Conservation (phyloP, 2,888 invertebrate genomes). For the Pammene fasciana region DNA sequence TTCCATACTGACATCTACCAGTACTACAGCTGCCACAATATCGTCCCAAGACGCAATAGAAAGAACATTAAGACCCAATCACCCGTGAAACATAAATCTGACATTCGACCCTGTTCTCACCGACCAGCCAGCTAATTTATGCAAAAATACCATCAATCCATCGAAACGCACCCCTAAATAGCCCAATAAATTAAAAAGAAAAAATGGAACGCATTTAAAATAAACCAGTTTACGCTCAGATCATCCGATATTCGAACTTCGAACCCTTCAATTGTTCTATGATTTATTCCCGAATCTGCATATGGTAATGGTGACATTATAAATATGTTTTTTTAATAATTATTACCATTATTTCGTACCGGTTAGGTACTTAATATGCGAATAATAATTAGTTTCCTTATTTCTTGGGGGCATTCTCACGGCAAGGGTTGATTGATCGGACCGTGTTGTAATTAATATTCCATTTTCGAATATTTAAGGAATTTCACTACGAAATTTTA, state of each 20-base stretch:
- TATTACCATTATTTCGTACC: slow-evolving; percentile 63
- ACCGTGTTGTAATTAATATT: slow-evolving; percentile 43
- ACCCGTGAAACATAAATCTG: slow-evolving; percentile 39
- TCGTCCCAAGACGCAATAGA: slow-evolving; percentile 24
- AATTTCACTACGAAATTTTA: slow-evolving; percentile 27
- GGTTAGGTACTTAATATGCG: slow-evolving; percentile 74
- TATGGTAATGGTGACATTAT: slow-evolving; percentile 65
- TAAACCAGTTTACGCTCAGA: slow-evolving; percentile 64
- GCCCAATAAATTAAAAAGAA: slow-evolving; percentile 77
- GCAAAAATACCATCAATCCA: slow-evolving; percentile 70
- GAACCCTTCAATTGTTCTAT: slow-evolving; percentile 78
- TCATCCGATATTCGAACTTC: slow-evolving; percentile 50
- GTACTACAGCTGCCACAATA: slow-evolving; percentile 32
- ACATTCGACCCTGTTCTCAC: slow-evolving; percentile 61
- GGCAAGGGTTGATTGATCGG: slow-evolving; percentile 73
- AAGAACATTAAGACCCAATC: slow-evolving; percentile 36
- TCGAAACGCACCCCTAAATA: slow-evolving; percentile 60
- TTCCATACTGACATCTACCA: slow-evolving; percentile 17
- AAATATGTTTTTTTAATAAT: slow-evolving; percentile 61
- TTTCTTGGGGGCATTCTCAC: slow-evolving; percentile 73
- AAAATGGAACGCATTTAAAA: slow-evolving; percentile 57
- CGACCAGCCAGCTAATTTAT: slow-evolving; percentile 66
- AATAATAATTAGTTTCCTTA: slow-evolving; percentile 80
- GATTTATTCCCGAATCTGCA: slow-evolving; percentile 77
- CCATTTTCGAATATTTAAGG: slow-evolving; percentile 34